Percentiles rank a stretch among this genome's conserved stretches.
These are phyloP conservation scores for Triplophysa siluroides DNA, from an alignment of 2,113 vertebrate genomes.

Conservation along the genomic window DNA sequence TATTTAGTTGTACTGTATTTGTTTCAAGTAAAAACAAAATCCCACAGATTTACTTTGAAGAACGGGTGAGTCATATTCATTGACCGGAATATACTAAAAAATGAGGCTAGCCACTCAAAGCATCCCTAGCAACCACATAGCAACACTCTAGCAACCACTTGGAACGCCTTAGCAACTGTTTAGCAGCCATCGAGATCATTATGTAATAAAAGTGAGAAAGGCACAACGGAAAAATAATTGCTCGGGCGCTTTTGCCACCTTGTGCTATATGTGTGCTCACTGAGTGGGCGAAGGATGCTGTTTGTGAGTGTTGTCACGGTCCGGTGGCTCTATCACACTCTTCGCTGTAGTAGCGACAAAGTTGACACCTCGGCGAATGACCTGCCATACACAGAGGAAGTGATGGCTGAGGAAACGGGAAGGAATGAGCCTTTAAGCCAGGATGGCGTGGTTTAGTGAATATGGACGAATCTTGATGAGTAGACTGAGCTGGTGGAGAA, in stretches of 20 bases:
- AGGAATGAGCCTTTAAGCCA: neutral
- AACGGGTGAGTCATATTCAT: too few relatives aligned
- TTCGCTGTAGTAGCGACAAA: neutral
- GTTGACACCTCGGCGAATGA: neutral
- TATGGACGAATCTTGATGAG: neutral
- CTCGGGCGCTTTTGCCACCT: constrained; percentile 4
- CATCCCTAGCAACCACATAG: neutral
- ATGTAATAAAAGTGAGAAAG: neutral
- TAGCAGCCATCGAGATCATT: neutral
- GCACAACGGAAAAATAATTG: neutral
- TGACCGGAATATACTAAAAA: too few relatives aligned
- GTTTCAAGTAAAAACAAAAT: too few relatives aligned
- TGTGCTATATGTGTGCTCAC: constrained; percentile 2
- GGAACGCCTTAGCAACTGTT: neutral
- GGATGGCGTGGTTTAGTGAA: neutral
- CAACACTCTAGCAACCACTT: neutral
- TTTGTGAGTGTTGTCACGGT: constrained; percentile 36
- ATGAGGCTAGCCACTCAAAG: neutral
- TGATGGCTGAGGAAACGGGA: neutral
- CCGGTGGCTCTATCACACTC: constrained; percentile 30
- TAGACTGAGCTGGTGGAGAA: neutral
- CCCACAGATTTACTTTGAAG: too few relatives aligned
- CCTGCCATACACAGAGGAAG: neutral
- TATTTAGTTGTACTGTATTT: too few relatives aligned
- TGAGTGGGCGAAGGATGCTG: constrained; percentile 31